Evolutionary conservation across 30 jellyfish, hydroid and myxozoan genomes (phyloP), one percentile per base, ranked within the genome.

Genomic region (Nemopilema nomurai): DNA sequence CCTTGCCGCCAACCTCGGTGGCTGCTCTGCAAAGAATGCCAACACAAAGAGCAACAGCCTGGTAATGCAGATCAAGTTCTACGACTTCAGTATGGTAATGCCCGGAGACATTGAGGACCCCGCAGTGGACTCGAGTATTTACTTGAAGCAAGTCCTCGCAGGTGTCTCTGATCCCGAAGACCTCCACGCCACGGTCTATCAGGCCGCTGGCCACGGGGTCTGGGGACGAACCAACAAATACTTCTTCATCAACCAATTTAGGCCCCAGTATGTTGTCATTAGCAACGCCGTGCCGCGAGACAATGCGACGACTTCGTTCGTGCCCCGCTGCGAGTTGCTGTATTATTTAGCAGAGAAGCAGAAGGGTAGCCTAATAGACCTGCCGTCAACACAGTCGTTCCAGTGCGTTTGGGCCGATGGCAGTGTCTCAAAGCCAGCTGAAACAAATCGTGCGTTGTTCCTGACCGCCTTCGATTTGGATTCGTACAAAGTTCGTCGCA

Each of bases 31-130:
- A 0, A 76, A 77, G 23, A 78, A 79, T 27, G 33, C 20, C 70
- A 85, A 87, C 9, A 67, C 63, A 81, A 76, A 76, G 27, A 74
- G 85, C 51, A 78, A 87, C 74, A 87, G 96, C 52, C 22, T 87
- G 13, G 89, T 87, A 8, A 20, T 87, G 74, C 96, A 77, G 80
- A 7, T 87, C 49, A 76, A 67, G 73, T 77, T 76, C 31, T 77
- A 77, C 63, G 90, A 77, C 31, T 87, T 87, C 88, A 74, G 70
- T 57, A 87, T 87, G 89, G 16, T 87, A 1, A 74, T 87, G 82
- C 96, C 96, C 18, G 96, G 96, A 29, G 96, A 87, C 51, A 21
- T 87, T 51, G 80, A 87, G 69, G 96, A 87, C 81, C 96, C 90
- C 25, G 33, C 86, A 8, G 67, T 25, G 20, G 90, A 76, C 24